A percentile compares a stretch with the other conserved stretches of the same genome.
Evolutionary conservation across 2,797 vertebrate species (phyloP).

Genomic region (Enoplosus armatus): DNA sequence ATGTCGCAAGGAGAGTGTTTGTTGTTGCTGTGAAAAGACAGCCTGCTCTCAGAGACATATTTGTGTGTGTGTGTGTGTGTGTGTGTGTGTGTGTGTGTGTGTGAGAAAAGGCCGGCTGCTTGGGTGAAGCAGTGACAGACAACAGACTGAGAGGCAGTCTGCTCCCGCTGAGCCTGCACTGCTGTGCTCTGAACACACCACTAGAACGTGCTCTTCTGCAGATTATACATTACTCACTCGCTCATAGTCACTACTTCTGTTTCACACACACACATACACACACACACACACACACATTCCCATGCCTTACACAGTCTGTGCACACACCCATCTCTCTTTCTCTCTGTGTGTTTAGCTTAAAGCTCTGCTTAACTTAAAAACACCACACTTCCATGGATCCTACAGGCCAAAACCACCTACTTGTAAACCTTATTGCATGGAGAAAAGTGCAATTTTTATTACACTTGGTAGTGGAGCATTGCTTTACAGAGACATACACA

Average conservation of each 20-base stretch:
- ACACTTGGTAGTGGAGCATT: not conserved
- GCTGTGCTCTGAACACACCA: constrained; percentile 86
- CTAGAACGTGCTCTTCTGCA: constrained; percentile 96
- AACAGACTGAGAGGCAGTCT: constrained; percentile 74
- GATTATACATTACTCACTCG: constrained; percentile 67
- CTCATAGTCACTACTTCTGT: constrained; percentile 32
- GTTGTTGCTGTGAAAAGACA: constrained; percentile 74
- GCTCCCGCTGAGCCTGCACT: constrained; percentile 72
- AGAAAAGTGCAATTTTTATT: not conserved
- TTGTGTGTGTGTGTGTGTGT: constrained; percentile 39
- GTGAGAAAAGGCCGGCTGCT: constrained; percentile 70
- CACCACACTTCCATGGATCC: too few species aligned
- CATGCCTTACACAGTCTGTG: constrained; percentile 29
- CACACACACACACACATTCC: constrained; percentile 42
- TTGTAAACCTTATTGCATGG: not conserved
- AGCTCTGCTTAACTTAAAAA: not conserved
- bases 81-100: constrained; percentile 50
- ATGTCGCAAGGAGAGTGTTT: constrained; percentile 69
- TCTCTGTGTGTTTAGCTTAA: not conserved
- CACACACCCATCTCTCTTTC: constrained; percentile 12
- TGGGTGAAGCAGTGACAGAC: constrained; percentile 77
- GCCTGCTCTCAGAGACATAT: constrained; percentile 55
- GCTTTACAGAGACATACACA: not conserved
- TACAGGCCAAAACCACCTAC: not conserved
- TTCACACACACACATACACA: constrained; percentile 45